Percentiles rank a stretch among this genome's conserved stretches.
These are phyloP conservation scores for Rotaria sp. DNA, from an alignment of 2,888 invertebrate genomes.

Conservation along the genomic window DNA sequence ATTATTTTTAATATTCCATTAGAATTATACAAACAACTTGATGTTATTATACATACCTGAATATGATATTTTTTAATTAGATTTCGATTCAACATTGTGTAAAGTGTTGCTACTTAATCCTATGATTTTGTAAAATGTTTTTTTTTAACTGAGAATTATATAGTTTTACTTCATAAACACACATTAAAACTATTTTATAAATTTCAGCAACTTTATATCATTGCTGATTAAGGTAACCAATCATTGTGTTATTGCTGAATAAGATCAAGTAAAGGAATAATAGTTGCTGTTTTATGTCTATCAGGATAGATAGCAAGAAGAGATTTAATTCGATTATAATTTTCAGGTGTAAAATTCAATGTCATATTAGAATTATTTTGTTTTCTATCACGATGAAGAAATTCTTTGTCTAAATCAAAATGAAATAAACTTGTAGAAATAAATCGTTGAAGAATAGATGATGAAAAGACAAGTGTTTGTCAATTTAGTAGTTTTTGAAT, in stretches of 20 bases:
- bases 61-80: conserved; percentile 81
- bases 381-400: conserved; percentile 74
- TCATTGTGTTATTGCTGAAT: conserved; percentile 90
- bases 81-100: conserved; percentile 95
- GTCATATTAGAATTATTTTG: conserved; percentile 77
- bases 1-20: conserved; percentile 75
- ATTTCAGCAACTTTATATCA: conserved; percentile 96
- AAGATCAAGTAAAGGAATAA: conserved; percentile 88
- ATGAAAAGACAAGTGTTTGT: neutral
- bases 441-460: neutral
- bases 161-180: conserved; percentile 84
- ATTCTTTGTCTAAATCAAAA: neutral
- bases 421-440: neutral
- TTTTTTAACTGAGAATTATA: too few species aligned
- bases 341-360: conserved; percentile 80
- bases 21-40: conserved; percentile 77
- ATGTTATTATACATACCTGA: conserved; percentile 85
- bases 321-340: conserved; percentile 57
- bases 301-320: conserved; percentile 67
- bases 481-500: neutral
- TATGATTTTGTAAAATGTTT: too few species aligned
- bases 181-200: conserved; percentile 80
- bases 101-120: conserved; percentile 74
- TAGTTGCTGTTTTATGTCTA: conserved; percentile 86
- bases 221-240: conserved; percentile 93